Evolutionary conservation across 2,888 invertebrate species (phyloP).

Genomic region (Napeogenes inachia): DNA sequence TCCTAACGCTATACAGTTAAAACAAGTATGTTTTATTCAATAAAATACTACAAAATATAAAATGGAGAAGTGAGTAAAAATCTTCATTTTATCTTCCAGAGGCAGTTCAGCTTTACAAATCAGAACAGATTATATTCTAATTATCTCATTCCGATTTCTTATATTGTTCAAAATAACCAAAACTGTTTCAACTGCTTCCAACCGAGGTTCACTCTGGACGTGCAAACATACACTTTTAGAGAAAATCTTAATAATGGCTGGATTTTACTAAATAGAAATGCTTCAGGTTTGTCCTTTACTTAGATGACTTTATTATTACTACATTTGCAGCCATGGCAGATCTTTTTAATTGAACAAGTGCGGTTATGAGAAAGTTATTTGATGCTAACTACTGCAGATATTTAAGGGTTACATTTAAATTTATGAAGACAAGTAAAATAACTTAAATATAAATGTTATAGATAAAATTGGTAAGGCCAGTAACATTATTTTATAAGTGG

Average conservation of each 20-base stretch:
- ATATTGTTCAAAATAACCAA: conserved; percentile 54
- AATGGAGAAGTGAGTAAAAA: neutral
- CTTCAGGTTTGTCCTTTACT: conserved; percentile 46
- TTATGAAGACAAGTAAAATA: too few species aligned
- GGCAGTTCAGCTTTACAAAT: conserved; percentile 53
- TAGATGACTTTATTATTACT: neutral
- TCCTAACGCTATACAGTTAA: conserved; percentile 58
- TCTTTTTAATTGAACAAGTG: too few species aligned
- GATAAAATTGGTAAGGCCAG: too few species aligned
- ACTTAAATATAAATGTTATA: too few species aligned
- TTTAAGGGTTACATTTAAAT: too few species aligned
- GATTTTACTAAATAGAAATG: conserved; percentile 66
- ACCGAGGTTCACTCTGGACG: conserved; percentile 59
- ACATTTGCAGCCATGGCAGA: too few species aligned
- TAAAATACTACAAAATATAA: neutral
- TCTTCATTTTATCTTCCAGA: conserved; percentile 43
- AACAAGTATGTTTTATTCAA: conserved; percentile 47
- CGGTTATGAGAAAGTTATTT: too few species aligned
- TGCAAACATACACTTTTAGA: conserved; percentile 57
- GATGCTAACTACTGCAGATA: too few species aligned
- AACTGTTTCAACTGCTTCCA: conserved; percentile 65
- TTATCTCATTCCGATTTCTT: conserved; percentile 64
- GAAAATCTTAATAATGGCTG: conserved; percentile 65
- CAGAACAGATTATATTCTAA: conserved; percentile 48
- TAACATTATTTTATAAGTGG: too few species aligned